These are phyloP conservation scores for Callocephalon fimbriatum DNA, from an alignment of 2,113 vertebrate genomes.

Conservation along the genomic window DNA sequence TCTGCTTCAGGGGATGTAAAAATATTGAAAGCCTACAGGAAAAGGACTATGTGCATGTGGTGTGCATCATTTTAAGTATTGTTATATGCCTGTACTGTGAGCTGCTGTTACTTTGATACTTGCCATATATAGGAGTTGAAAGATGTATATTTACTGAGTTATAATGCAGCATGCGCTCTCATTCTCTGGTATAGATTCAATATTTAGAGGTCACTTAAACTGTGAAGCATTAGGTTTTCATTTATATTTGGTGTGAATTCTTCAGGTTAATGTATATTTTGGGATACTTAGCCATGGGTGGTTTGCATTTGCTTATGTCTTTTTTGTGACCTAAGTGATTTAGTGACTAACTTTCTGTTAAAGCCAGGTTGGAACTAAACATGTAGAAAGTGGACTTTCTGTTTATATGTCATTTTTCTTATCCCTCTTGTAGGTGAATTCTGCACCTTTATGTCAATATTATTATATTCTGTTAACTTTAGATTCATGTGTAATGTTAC, in stretches of 20 bases:
- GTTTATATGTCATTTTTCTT: not conserved
- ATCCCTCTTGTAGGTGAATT: not conserved
- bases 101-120: not conserved
- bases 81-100: not conserved
- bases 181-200: not conserved
- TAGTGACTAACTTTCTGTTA: not conserved
- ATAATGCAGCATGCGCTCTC: not conserved
- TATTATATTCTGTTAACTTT: not conserved
- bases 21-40: not conserved
- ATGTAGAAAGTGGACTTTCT: accelerated
- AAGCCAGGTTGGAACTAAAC: not conserved
- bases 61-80: too few species aligned
- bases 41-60: not conserved
- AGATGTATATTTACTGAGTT: not conserved
- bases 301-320: not conserved
- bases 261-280: not conserved
- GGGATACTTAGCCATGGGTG: not conserved
- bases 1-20: not conserved
- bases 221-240: not conserved
- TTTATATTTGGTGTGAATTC: not conserved
- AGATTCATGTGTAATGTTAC: not conserved
- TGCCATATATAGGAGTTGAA: not conserved
- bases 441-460: not conserved
- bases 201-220: not conserved
- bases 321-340: not conserved